A percentile compares a stretch with the other conserved stretches of the same genome.
phyloP scores from a whole-genome alignment of 2,888 invertebrate genomes.

The Zaprionus obscuricornis region DNA sequence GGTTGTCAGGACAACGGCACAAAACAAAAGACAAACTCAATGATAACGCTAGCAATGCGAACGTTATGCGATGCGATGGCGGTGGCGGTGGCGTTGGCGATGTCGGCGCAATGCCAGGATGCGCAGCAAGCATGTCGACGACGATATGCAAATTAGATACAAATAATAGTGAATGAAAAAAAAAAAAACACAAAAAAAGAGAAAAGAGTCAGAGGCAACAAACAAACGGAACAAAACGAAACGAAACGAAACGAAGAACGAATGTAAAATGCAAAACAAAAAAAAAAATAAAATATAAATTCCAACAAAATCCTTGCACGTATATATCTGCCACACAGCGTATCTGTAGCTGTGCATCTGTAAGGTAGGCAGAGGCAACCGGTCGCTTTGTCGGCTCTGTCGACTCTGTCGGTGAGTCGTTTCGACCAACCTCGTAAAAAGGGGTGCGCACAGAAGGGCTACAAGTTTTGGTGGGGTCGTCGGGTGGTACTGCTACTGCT shows the following conservation, averaged over 20 bases:
- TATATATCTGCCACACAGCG: constrained; percentile 40
- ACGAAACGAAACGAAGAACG: constrained; percentile 10
- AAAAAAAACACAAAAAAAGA: constrained; percentile 20
- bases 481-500: constrained; percentile 9
- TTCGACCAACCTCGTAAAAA: constrained; percentile 29
- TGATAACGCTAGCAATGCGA: too few species aligned
- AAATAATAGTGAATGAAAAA: constrained; percentile 62
- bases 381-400: constrained; percentile 6
- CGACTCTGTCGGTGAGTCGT: too few species aligned
- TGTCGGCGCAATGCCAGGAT: constrained; percentile 62
- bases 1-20: constrained; percentile 67
- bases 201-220: constrained; percentile 34
- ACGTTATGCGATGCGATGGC: constrained; percentile 21
- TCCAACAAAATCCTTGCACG: constrained; percentile 70
- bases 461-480: constrained; percentile 7
- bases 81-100: constrained; percentile 15
- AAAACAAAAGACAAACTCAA: constrained; percentile 43
- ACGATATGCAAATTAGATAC: constrained; percentile 80
- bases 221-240: constrained; percentile 62
- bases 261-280: too few species aligned
- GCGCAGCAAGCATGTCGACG: constrained; percentile 54
- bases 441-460: constrained; percentile 47
- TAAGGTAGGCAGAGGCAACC: constrained; percentile 63
- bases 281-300: constrained; percentile 18
- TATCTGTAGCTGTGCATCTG: constrained; percentile 43